These are phyloP conservation scores for Lepidothrix coronata DNA, from an alignment of 2,113 vertebrate genomes.

Conservation along the genomic window DNA sequence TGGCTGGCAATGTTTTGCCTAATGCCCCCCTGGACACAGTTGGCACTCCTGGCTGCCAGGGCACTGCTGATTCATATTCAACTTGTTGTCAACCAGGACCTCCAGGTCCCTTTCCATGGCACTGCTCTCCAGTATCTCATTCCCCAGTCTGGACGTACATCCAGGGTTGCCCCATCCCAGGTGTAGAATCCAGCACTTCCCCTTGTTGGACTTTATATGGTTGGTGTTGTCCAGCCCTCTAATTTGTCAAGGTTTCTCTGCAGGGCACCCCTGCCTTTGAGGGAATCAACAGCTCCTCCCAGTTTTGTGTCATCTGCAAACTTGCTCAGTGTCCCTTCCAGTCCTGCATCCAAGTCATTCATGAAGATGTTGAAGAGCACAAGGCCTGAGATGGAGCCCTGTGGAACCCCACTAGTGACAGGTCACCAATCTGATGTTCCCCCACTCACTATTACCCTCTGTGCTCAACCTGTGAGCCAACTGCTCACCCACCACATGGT, in stretches of 20 bases:
- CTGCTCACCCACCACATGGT: too few species aligned
- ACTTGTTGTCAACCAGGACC: not conserved
- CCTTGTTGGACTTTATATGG: not conserved
- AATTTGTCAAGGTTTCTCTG: not conserved
- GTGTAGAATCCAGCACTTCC: not conserved
- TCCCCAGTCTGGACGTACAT: not conserved
- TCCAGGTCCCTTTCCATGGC: not conserved
- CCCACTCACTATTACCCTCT: not conserved
- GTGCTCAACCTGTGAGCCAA: too few species aligned
- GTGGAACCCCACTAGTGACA: not conserved
- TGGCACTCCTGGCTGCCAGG: not conserved
- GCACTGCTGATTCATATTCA: not conserved
- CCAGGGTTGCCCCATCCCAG: not conserved
- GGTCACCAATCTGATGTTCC: not conserved
- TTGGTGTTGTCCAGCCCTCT: not conserved
- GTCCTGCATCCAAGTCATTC: not conserved
- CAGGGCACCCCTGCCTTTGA: not conserved
- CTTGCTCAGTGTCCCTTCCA: not conserved
- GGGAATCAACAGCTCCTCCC: not conserved
- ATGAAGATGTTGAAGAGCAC: not conserved
- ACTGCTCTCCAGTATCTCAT: not conserved
- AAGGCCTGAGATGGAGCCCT: too few species aligned
- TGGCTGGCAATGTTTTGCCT: not conserved
- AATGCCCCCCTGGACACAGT: not conserved
- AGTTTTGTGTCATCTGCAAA: not conserved